Percentiles rank a stretch among this genome's conserved stretches.
Evolutionary conservation across 2,113 vertebrate species (phyloP).

Genomic region (Psophia crepitans): DNA sequence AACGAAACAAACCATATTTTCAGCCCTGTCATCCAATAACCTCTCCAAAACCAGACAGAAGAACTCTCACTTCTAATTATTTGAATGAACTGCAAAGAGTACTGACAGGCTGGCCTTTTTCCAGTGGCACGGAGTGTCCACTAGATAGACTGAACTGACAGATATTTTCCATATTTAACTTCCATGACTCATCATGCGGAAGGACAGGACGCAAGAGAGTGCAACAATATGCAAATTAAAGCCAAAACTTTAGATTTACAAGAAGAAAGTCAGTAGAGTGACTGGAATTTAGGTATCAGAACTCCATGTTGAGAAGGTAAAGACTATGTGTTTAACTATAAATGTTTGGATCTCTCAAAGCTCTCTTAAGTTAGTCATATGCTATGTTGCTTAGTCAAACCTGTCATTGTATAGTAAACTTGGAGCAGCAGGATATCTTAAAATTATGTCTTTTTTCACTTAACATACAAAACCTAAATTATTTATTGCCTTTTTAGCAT

Average conservation of each 20-base stretch:
- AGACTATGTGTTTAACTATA: not conserved
- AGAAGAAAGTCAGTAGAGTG: not conserved
- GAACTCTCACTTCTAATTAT: not conserved
- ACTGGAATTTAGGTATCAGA: not conserved
- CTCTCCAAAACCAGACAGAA: not conserved
- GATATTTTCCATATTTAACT: not conserved
- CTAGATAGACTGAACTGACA: not conserved
- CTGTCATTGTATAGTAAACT: not conserved
- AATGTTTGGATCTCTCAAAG: not conserved
- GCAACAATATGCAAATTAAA: not conserved
- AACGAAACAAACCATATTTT: not conserved
- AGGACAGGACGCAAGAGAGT: not conserved
- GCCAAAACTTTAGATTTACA: not conserved
- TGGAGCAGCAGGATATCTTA: not conserved
- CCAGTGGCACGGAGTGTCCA: not conserved
- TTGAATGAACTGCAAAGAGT: not conserved
- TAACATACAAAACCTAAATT: not conserved
- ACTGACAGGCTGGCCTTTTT: not conserved
- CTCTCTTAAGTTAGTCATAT: not conserved
- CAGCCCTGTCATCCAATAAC: not conserved
- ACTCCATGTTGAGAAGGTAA: not conserved
- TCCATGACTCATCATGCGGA: not conserved
- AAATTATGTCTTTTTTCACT: not conserved
- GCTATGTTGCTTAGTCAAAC: not conserved
- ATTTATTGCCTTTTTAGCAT: not conserved